A percentile compares a stretch with the other conserved stretches of the same genome.
Evolutionary conservation across 2,888 invertebrate genomes (phyloP).

Genomic region (Agrotis clavis): DNA sequence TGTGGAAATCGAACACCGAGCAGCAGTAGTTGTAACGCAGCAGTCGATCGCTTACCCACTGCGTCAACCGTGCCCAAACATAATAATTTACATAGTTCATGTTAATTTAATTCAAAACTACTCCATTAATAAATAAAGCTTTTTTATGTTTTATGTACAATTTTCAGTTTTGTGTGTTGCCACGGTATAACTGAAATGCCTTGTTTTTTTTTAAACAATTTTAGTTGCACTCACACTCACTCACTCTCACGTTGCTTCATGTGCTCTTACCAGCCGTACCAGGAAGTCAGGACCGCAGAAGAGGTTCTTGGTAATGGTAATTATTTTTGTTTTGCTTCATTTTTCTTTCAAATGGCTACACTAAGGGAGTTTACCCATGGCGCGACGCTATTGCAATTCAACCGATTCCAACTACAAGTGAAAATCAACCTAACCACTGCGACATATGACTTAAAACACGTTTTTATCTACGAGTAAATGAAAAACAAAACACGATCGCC

Average conservation of each 20-base stretch:
- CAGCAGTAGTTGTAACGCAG: no score
- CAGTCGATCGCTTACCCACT: no score
- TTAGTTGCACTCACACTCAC: conserved; percentile 64
- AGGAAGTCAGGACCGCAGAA: conserved; percentile 36
- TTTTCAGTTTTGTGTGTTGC: conserved; percentile 68
- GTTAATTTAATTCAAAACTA: conserved; percentile 6
- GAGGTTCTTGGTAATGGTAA: conserved; percentile 54
- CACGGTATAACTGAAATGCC: conserved; percentile 54
- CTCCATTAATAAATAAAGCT: conserved; percentile 38
- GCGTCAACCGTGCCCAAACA: no score
- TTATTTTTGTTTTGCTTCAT: conserved; percentile 55
- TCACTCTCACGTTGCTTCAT: conserved; percentile 49
- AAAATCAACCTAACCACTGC: no score
- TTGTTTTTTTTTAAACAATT: conserved; percentile 62
- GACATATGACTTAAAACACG: no score
- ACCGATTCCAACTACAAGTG: no score
- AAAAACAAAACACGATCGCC: no score
- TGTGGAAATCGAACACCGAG: no score
- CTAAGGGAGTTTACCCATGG: no score
- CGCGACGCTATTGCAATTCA: no score
- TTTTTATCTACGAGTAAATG: no score
- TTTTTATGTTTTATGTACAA: conserved; percentile 67
- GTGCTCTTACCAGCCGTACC: conserved; percentile 45
- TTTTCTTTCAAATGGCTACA: conserved; percentile 7
- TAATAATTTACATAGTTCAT: conserved; percentile 3